A percentile compares a stretch with the other conserved stretches of the same genome.
Conservation (phyloP, 2,113 vertebrate genomes). For the Neotragus pygmaeus region DNA sequence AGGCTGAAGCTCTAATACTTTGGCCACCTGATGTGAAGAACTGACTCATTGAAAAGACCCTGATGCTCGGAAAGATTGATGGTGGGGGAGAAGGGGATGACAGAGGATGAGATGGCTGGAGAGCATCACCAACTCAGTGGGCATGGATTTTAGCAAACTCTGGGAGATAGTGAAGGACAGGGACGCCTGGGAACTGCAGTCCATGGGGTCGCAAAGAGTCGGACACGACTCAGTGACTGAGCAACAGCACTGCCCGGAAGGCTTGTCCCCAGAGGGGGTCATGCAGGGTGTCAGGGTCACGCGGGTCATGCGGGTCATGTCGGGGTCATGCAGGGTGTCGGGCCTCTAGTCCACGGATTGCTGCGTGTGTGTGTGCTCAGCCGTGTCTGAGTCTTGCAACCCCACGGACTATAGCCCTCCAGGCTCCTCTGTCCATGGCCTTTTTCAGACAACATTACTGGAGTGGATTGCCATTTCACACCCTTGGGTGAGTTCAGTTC, state of each 20-base stretch:
- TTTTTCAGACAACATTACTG: not conserved
- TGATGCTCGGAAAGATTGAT: not conserved
- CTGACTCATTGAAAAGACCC: not conserved
- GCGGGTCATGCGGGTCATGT: too few relatives aligned
- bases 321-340: too few relatives aligned
- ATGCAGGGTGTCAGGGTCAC: too few relatives aligned
- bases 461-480: not conserved
- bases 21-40: not conserved
- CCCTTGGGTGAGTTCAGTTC: not conserved
- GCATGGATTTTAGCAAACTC: not conserved
- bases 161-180: not conserved
- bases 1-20: not conserved
- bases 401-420: not conserved
- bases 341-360: accelerated
- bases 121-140: not conserved
- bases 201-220: not conserved
- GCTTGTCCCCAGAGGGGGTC: accelerated
- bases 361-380: not conserved
- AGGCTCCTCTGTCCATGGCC: not conserved
- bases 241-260: accelerated
- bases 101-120: not conserved
- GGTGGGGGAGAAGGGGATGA: not conserved
- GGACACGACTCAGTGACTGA: not conserved
- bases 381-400: not conserved
- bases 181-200: not conserved